These are phyloP conservation scores for Nibea coibor DNA, from an alignment of 2,113 vertebrate genomes.

Conservation along the genomic window DNA sequence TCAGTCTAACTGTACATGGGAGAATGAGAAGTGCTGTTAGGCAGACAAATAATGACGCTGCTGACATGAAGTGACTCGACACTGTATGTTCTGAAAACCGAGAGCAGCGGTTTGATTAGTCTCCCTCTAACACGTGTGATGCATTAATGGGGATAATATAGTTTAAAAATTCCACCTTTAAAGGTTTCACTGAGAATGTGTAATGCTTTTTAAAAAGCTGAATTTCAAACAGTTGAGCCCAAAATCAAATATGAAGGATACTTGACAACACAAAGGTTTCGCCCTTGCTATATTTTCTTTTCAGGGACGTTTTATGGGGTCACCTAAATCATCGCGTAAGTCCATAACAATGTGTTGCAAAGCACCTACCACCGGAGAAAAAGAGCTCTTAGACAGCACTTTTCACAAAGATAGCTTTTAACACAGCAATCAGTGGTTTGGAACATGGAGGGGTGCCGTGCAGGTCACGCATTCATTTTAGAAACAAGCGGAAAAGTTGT, in stretches of 20 bases:
- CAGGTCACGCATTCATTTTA: slow-evolving; percentile 77
- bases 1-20: slow-evolving; percentile 71
- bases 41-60: slow-evolving; percentile 46
- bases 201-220: slow-evolving; percentile 49
- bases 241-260: slow-evolving; percentile 48
- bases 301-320: slow-evolving; percentile 56
- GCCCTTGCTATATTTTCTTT: slow-evolving; percentile 52
- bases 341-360: slow-evolving; percentile 61
- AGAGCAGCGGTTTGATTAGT: slow-evolving; percentile 5
- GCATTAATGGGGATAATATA: slow-evolving; percentile 23
- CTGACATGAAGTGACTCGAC: slow-evolving; percentile 30
- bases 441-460: slow-evolving; percentile 42
- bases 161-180: slow-evolving; percentile 13
- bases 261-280: slow-evolving; percentile 56
- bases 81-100: slow-evolving; percentile 17
- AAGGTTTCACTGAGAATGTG: slow-evolving; percentile 29
- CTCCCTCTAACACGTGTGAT: slow-evolving; percentile 4
- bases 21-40: slow-evolving; percentile 52
- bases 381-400: slow-evolving; percentile 71
- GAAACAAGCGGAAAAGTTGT: slow-evolving; percentile 70
- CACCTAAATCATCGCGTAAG: slow-evolving; percentile 59
- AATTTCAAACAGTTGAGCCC: slow-evolving; percentile 45
- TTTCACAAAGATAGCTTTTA: slow-evolving; percentile 73
- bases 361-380: slow-evolving; percentile 44
- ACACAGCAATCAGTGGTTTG: slow-evolving; percentile 71